Percentiles rank a stretch among this genome's conserved stretches.
phyloP scores from a whole-genome alignment of 2,888 invertebrate species.

The Stenoptilia bipunctidactyla region DNA sequence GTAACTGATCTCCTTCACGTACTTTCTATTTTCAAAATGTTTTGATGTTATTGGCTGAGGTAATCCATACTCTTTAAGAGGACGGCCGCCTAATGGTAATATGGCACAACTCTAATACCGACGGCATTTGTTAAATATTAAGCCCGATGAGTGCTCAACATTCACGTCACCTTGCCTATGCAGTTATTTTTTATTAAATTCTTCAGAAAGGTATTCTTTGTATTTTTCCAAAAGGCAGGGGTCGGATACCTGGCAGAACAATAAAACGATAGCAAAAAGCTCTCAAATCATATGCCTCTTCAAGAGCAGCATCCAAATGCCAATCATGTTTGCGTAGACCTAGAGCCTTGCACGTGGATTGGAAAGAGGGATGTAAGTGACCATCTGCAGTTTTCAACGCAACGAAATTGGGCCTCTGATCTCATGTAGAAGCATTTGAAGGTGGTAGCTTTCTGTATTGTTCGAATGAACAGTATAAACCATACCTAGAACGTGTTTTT shows the following conservation, averaged over 20 bases:
- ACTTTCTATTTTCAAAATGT: neutral
- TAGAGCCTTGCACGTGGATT: no score
- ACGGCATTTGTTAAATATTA: slow-evolving; percentile 13
- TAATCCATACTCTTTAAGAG: slow-evolving; percentile 14
- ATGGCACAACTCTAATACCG: slow-evolving; percentile 10
- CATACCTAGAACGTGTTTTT: slow-evolving; percentile 6
- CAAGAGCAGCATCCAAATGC: no score
- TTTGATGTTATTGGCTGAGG: slow-evolving; percentile 9
- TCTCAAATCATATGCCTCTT: slow-evolving; percentile 14
- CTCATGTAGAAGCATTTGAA: slow-evolving; percentile 6
- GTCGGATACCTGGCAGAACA: slow-evolving; percentile 18
- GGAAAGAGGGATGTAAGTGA: slow-evolving; percentile 15
- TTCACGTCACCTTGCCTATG: slow-evolving; percentile 2
- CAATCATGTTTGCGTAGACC: no score
- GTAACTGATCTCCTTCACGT: slow-evolving; percentile 12
- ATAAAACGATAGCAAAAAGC: slow-evolving; percentile 15
- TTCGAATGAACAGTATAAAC: slow-evolving; percentile 12
- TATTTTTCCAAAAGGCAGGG: slow-evolving; percentile 16
- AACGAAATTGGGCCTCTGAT: slow-evolving; percentile 12
- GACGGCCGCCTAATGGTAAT: slow-evolving; percentile 12
- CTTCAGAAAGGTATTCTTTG: slow-evolving; percentile 8
- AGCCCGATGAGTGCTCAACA: slow-evolving; percentile 5
- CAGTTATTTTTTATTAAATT: slow-evolving; percentile 12
- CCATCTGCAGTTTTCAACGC: slow-evolving; percentile 13
- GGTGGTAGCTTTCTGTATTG: slow-evolving; percentile 9